Percentiles rank a stretch among this genome's conserved stretches.
phyloP scores from a whole-genome alignment of 2,797 vertebrate genomes.

The Pseudochirops cupreus region DNA sequence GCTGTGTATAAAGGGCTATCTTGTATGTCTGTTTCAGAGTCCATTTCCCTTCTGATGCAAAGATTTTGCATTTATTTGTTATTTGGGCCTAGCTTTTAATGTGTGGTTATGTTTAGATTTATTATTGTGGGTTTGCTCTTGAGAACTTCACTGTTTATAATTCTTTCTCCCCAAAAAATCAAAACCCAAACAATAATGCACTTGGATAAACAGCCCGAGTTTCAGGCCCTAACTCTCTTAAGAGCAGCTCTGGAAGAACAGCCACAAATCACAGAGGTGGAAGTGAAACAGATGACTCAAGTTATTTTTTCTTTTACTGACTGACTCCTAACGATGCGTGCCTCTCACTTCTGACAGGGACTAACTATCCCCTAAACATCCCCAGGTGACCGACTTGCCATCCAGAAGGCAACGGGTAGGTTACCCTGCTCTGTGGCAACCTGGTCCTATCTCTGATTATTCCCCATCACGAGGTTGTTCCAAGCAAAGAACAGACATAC shows the following conservation, averaged over 20 bases:
- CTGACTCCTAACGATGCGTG: constrained; percentile 38
- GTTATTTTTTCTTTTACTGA: constrained; percentile 41
- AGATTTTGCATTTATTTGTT: constrained; percentile 17
- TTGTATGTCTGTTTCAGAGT: not conserved
- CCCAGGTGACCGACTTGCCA: not conserved
- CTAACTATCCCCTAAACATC: constrained; percentile 12
- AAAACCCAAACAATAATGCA: constrained; percentile 70
- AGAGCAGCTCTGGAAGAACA: constrained; percentile 46
- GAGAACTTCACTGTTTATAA: constrained; percentile 66
- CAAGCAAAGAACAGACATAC: constrained; percentile 16
- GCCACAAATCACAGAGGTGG: constrained; percentile 48
- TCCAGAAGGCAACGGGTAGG: constrained; percentile 18
- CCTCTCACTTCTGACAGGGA: constrained; percentile 47
- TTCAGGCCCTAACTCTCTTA: constrained; percentile 56
- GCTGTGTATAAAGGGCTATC: not conserved
- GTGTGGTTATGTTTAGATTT: constrained; percentile 62
- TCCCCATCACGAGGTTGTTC: constrained; percentile 11
- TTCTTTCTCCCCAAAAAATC: constrained; percentile 66
- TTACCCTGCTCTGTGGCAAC: not conserved
- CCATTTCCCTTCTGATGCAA: not conserved
- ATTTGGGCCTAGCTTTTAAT: constrained; percentile 42
- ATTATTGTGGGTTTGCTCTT: constrained; percentile 53
- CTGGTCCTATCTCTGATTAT: constrained; percentile 25
- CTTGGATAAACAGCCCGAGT: constrained; percentile 66
- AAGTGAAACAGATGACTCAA: constrained; percentile 56